Base-by-base conservation (phyloP, 2,888 invertebrate species). In the Linnaemya vulpina region DNA sequence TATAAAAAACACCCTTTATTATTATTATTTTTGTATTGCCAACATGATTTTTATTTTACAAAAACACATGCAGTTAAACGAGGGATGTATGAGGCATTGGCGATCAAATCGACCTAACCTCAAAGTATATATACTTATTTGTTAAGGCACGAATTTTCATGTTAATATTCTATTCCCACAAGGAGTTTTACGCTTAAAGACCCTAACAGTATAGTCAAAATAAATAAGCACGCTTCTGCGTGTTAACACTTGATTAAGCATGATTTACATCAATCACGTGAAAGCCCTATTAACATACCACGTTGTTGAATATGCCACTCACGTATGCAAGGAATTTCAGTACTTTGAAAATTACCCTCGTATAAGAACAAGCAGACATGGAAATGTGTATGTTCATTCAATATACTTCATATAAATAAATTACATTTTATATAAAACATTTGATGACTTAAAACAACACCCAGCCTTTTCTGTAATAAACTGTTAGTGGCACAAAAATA, bases 401-500 rank as follows among this genome's bases (percentile, higher is more conserved):
- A 30, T 30, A 30, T 30, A 30, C 30, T 5, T 5, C 3, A 30
- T 30, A 30, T 30, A 30, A 2, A 30, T 30, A 30, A 30, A 49
- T 51, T 30, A 58, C 1, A 30, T 49, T 25, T 3, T 40, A 70
- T 35, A 17, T 30, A 58, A 8, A 15, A 15, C 15, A 55, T 10
- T 55, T 55, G 46, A 73, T 55, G 79, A 79, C 55, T 79, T 79
- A 35, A 79, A 79, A 55, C 55, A 79, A 79, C 53, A 73, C 55
- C 55, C 15, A 22, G 35, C 46, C 53, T 43, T 25, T 71, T 58
- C 38, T 40, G 3, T n/a, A 51, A 53, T 60, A 71, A 71, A 65
- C 62, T 62, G 30, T 25, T 43, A 58, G 49, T 53, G 13, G 20
- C 11, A 46, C n/a, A 65, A 55, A 46, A 55, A 62, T 38, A 53